Conservation (phyloP, 1,140 invertebrate species). For the Aleiodes sp. region DNA sequence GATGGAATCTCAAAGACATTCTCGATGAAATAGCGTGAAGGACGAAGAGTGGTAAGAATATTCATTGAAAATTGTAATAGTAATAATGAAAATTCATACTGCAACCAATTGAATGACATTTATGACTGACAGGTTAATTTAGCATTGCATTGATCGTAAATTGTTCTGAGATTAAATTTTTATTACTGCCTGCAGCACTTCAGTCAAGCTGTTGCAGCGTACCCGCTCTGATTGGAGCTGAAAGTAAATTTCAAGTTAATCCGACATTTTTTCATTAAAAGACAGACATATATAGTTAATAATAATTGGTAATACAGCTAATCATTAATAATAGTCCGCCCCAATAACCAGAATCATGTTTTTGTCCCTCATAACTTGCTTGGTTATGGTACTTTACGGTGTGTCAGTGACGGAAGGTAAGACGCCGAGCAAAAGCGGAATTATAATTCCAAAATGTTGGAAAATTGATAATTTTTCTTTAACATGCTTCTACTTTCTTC, state of each 20-base stretch:
- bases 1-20: no score
- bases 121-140: conserved; percentile 27
- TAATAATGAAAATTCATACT: not conserved
- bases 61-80: no score
- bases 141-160: conserved; percentile 25
- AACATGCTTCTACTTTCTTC: not conserved
- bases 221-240: not conserved
- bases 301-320: not conserved
- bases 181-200: conserved; percentile 14
- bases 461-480: no score
- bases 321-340: not conserved
- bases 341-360: not conserved
- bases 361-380: not conserved
- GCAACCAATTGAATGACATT: conserved; percentile 19
- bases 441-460: no score
- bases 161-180: conserved; percentile 28
- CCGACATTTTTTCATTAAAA: not conserved
- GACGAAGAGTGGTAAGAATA: not conserved
- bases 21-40: no score
- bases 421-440: no score
- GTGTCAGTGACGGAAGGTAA: not conserved
- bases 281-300: not conserved
- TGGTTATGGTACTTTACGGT: not conserved
- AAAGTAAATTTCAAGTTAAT: conserved; percentile 13
- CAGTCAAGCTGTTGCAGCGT: not conserved